Evolutionary conservation across 1,140 invertebrate species (phyloP).

Genomic region (Polyergus mexicanus): DNA sequence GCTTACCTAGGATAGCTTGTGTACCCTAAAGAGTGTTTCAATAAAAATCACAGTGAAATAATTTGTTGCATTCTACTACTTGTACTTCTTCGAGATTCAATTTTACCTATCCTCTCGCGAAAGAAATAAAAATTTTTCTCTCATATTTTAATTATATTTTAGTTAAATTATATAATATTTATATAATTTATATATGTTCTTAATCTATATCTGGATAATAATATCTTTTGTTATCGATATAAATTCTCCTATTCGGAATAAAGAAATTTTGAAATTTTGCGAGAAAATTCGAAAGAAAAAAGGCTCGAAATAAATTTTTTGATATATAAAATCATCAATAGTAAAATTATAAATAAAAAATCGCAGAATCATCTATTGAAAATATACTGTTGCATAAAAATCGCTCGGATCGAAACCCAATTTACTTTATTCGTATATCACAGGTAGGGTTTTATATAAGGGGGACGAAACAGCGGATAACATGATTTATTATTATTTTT

Average conservation of each 20-base stretch:
- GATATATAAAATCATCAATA: background rate
- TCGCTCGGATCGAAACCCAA: slow-evolving; percentile 23
- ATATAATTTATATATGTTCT: slow-evolving; percentile 13
- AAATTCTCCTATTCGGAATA: background rate
- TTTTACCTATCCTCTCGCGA: background rate
- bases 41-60: slow-evolving; percentile 85
- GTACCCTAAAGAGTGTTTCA: slow-evolving; percentile 85
- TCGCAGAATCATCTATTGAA: background rate
- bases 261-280: background rate
- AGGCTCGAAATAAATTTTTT: background rate
- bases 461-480: slow-evolving; percentile 69
- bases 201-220: background rate
- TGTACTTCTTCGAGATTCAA: too few species aligned
- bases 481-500: slow-evolving; percentile 77
- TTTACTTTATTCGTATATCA: slow-evolving; percentile 29
- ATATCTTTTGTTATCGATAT: background rate
- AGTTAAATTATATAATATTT: background rate
- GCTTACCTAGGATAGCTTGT: slow-evolving; percentile 85
- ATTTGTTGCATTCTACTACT: background rate
- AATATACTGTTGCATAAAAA: slow-evolving; percentile 8
- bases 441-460: slow-evolving; percentile 51
- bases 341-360: background rate
- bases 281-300: background rate
- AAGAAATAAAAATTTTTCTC: background rate
- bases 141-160: background rate